Conservation (phyloP, 2,797 vertebrate species). For the Salmo trutta region DNA sequence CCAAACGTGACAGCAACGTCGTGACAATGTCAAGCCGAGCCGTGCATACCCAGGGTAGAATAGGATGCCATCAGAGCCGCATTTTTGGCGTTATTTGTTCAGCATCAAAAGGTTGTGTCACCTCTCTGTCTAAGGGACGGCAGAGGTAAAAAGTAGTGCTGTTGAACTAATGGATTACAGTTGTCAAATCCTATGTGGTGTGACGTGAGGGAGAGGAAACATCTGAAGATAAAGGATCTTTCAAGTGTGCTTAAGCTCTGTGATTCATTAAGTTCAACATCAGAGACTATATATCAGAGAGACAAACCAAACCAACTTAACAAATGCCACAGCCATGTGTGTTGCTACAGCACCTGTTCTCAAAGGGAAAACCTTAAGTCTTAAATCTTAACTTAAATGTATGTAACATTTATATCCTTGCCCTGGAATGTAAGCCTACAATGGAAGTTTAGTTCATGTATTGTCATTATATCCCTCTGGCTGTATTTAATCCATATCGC, state of each 20-base stretch:
- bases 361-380: background rate
- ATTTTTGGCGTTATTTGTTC: slow-evolving; percentile 23
- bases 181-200: slow-evolving; percentile 30
- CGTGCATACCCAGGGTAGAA: no score
- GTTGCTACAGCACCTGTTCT: background rate
- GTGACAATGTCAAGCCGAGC: background rate
- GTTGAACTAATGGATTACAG: slow-evolving; percentile 27
- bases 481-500: no score
- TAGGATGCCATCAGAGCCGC: background rate
- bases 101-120: slow-evolving; percentile 25
- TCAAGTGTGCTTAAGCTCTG: slow-evolving; percentile 32
- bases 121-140: slow-evolving; percentile 3
- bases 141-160: slow-evolving; percentile 12
- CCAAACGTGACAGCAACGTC: background rate
- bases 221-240: slow-evolving; percentile 11
- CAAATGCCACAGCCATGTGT: background rate
- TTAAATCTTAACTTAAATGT: no score
- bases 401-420: no score
- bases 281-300: background rate
- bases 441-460: background rate
- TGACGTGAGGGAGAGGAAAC: background rate
- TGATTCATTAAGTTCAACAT: slow-evolving; percentile 10
- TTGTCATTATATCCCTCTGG: background rate
- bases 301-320: slow-evolving; percentile 3
- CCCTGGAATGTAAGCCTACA: background rate